phyloP scores from a whole-genome alignment of 2,888 invertebrate genomes.

The Limnephilus lunatus region DNA sequence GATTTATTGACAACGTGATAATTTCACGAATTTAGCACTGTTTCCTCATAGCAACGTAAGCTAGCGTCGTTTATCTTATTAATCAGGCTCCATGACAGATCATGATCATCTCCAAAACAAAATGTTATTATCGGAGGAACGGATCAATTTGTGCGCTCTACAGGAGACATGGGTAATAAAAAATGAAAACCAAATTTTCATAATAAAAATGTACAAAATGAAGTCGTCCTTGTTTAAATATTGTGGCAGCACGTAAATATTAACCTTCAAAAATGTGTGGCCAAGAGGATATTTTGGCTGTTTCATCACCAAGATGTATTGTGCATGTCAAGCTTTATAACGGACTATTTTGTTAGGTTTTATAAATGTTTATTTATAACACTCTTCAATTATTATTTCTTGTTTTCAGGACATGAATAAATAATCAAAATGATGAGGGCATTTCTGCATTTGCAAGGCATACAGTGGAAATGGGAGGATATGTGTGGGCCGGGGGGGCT shows the following conservation, averaged over 20 bases:
- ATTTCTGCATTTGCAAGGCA: slow-evolving; percentile 65
- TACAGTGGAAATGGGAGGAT: slow-evolving; percentile 84
- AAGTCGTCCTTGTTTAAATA: neutral
- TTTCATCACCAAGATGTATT: neutral
- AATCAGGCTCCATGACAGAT: neutral
- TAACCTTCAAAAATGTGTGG: neutral
- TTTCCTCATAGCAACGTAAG: neutral
- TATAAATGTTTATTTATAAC: neutral
- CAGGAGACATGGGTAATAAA: neutral
- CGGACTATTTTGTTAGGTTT: neutral
- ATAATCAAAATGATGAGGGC: slow-evolving; percentile 48
- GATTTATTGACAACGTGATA: neutral
- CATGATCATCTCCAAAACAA: neutral
- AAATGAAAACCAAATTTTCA: neutral
- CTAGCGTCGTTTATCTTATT: neutral
- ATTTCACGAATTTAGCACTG: neutral
- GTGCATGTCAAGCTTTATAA: neutral
- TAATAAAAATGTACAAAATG: neutral
- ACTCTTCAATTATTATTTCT: neutral
- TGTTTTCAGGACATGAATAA: slow-evolving; percentile 45
- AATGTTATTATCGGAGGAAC: neutral
- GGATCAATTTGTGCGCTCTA: neutral
- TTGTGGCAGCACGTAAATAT: neutral
- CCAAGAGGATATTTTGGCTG: neutral
- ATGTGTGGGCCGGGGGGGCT: slow-evolving; percentile 87